Base-by-base conservation (phyloP, 2,888 invertebrate species). In the Trilocha varians region DNA sequence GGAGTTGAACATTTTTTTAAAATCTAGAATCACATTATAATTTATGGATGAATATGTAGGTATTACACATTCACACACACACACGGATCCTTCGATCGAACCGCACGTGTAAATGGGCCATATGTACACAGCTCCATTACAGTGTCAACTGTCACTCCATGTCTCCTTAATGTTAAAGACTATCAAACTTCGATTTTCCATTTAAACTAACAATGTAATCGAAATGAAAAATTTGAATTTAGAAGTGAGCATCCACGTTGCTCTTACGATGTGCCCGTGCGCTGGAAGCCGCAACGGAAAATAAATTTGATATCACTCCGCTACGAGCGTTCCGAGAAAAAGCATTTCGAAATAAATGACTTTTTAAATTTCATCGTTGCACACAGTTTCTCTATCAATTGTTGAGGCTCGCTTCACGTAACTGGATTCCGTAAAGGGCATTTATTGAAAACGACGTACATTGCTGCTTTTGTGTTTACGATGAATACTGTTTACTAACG, bases 281-380 rank as follows among this genome's bases (percentile, higher is more conserved):
- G 59, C 60, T 76, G 65, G 78, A 70, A 78, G 78, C 80, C 71
- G 57, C 76, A 73, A 70, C 72, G 65, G 75, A 80, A 82, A 84
- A 84, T 83, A 84, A 82, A 85, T 83, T 83, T 82, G 83, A 84
- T 84, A 84, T 77, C 76, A 71, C 68, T 68, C 58, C 55, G 78
- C 83, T 82, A 66, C 78, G 78, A 76, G 83, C 82, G 71, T 64
- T 65, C 71, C 75, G 82, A 82, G 83, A 82, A 82, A 84, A 84
- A 82, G 84, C 75, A 85, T 84, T 85, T 79, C 73, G 75, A 85
- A 80, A 83, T 83, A 85, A 85, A 85, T 85, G 84, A 85, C 83
- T 85, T 85, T 85, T 85, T 82, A 85, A 85, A 85, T 84, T 85
- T 84, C 78, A 84, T 83, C 85, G 82, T 80, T 84, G 85, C 80